Evolutionary conservation across 2,888 invertebrate species (phyloP), one percentile per base, ranked within the genome.

Genomic region (Liopterus haemorrhoidalis): DNA sequence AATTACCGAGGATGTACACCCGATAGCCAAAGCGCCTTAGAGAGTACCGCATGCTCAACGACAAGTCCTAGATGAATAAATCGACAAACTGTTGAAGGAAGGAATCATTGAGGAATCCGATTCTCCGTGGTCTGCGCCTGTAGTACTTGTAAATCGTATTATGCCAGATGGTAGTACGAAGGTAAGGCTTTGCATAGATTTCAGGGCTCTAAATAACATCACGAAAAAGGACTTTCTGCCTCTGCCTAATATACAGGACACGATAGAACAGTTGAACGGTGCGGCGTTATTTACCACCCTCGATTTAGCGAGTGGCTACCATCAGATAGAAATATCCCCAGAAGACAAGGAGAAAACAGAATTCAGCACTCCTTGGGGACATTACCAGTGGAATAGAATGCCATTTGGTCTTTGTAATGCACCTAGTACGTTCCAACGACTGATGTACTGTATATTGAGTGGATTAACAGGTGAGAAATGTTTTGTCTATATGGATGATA

Each of bases 71-170:
- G n/a, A 35, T 9, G 15, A 47, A n/a, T 33, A 50, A 25, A 35
- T 54, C n/a, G 39, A 15, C 12, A 52, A 48, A 28, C 49, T 59
- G 43, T 18, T 56, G 14, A 30, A 54, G 5, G 28, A 46, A 15
- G 57, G 53, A 8, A 41, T 58, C 5, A 53, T 58, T 30, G 38
- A 46, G 35, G 51, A 46, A 18, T 57, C 56, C 1, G 46, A 49
- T 2, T 57, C 56, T 12, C 63, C 64, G 1, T 66, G 59, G 59
- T 48, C 56, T 5, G 50, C 57, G 2, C 64, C 63, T 0, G 54
- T 61, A 4, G 58, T 64, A 0, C 25, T 64, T 3, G 59, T 61
- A 1, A 46, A 42, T 16, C 64, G 61, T 46, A 57, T 56, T 37
- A 58, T 59, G 41, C 45, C 47, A 0, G 37, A 48, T 20, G 51